Conservation (phyloP, 2,113 vertebrate genomes). For the Lepus americanus region DNA sequence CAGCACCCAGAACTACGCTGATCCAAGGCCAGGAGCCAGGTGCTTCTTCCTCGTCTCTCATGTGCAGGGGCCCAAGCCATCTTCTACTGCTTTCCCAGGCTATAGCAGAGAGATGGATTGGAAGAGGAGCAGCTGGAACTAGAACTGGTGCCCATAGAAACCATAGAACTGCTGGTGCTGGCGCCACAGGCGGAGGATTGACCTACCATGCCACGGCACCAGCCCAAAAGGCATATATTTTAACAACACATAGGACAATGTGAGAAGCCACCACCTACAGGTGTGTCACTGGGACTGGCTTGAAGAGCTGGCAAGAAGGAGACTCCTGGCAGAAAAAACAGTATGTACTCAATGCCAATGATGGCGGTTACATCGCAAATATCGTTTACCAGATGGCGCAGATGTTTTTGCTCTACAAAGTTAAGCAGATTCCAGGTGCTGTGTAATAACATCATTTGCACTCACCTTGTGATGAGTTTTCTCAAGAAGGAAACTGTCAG, state of each 20-base stretch:
- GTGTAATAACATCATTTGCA: constrained; percentile 34
- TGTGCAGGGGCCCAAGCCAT: no score
- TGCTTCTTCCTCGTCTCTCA: no score
- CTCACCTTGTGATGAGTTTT: constrained; percentile 10
- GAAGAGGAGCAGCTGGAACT: no score
- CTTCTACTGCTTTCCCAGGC: no score
- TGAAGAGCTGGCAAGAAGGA: background rate
- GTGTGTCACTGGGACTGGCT: background rate
- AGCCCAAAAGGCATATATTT: background rate
- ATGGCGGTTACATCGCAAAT: background rate
- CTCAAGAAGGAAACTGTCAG: constrained; percentile 33
- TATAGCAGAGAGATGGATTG: no score
- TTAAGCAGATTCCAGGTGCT: constrained; percentile 39
- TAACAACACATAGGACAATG: background rate
- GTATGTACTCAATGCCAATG: background rate
- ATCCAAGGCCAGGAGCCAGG: no score
- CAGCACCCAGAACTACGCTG: no score
- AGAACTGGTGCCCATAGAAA: no score
- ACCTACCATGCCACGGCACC: no score
- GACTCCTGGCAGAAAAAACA: constrained; percentile 8
- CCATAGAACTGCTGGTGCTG: no score
- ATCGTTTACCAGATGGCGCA: background rate
- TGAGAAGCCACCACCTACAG: no score
- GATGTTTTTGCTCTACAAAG: constrained; percentile 13
- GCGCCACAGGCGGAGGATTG: no score